Evolutionary conservation across 1,140 invertebrate genomes (phyloP).

Genomic region (Apolygus lucorum): DNA sequence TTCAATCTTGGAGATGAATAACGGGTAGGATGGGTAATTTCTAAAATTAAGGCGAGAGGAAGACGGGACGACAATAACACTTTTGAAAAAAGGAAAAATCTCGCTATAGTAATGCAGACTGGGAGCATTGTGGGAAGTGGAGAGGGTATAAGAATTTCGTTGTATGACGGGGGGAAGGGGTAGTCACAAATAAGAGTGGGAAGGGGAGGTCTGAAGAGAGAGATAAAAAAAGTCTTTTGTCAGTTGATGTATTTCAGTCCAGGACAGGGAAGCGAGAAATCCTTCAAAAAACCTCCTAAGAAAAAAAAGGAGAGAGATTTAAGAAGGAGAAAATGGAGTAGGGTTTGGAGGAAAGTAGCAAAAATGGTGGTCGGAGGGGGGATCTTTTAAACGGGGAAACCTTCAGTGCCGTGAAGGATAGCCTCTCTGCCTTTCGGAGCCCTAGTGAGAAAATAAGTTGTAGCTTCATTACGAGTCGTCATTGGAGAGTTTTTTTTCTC

Average conservation of each 20-base stretch:
- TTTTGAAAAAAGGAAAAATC: too few species aligned
- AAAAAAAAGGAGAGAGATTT: not conserved
- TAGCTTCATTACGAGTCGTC: not conserved
- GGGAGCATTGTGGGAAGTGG: too few species aligned
- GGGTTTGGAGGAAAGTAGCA: not conserved
- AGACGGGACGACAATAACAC: too few species aligned
- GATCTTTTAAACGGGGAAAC: not conserved
- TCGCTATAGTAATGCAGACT: too few species aligned
- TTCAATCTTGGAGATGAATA: too few species aligned
- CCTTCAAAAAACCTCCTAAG: not conserved
- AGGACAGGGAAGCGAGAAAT: not conserved
- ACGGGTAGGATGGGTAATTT: too few species aligned
- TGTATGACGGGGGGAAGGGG: too few species aligned
- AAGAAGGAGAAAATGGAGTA: not conserved
- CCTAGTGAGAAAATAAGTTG: not conserved
- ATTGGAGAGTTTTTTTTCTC: not conserved
- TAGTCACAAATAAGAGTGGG: too few species aligned
- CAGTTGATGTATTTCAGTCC: conserved; percentile 1
- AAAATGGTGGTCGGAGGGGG: not conserved
- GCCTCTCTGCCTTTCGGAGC: not conserved
- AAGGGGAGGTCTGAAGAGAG: too few species aligned
- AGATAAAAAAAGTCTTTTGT: conserved; percentile 1
- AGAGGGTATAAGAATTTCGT: too few species aligned
- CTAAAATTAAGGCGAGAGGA: too few species aligned
- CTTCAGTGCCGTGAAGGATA: not conserved